Conservation (phyloP, 2,888 invertebrate species). For the Didymodactylos carnosus region DNA sequence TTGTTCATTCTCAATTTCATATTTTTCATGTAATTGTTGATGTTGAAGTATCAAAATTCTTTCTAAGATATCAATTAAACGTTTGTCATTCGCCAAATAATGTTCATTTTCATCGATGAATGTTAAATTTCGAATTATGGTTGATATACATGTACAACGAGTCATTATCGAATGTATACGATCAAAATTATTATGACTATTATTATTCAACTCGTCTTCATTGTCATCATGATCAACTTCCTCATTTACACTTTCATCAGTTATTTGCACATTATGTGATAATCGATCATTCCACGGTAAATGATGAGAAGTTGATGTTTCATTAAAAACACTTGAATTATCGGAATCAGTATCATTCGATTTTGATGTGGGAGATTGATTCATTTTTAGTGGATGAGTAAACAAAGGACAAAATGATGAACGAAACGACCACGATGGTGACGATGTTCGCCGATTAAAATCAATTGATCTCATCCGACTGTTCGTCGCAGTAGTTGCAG, state of each 20-base stretch:
- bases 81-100: not conserved
- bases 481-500: too few relatives aligned
- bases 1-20: not conserved
- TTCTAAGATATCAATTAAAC: not conserved
- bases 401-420: too few relatives aligned
- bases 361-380: not conserved
- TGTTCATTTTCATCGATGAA: not conserved
- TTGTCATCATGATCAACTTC: not conserved
- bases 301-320: not conserved
- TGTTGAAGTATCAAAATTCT: not conserved
- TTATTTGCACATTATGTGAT: not conserved
- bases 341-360: too few relatives aligned
- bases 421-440: too few relatives aligned
- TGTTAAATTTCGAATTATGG: not conserved
- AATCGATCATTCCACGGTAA: not conserved
- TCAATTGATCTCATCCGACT: too few relatives aligned
- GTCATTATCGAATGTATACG: not conserved
- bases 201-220: too few relatives aligned
- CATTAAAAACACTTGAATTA: too few relatives aligned
- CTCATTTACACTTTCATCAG: not conserved
- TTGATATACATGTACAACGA: not conserved
- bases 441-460: too few relatives aligned
- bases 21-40: not conserved
- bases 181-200: not conserved
- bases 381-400: too few relatives aligned